Conservation (phyloP, 2,797 vertebrate species). For the Eremophila alpestris region DNA sequence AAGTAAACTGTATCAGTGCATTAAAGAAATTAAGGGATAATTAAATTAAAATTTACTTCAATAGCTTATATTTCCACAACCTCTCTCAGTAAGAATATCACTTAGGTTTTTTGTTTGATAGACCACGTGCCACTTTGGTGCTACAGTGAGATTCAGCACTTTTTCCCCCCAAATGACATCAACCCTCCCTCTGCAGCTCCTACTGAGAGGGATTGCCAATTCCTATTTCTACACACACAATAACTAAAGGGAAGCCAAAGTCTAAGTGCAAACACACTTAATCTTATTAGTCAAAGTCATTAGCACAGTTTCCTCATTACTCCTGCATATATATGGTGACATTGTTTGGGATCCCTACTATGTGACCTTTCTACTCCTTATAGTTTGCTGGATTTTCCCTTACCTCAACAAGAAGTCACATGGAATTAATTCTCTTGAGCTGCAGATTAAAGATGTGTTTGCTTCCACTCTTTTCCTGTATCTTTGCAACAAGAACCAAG, state of each 20-base stretch:
- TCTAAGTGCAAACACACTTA: background rate
- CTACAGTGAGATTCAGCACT: background rate
- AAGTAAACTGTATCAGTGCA: background rate
- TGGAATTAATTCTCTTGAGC: background rate
- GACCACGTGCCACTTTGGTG: background rate
- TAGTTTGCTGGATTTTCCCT: background rate
- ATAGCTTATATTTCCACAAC: background rate
- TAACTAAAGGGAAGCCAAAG: background rate
- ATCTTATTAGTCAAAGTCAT: background rate
- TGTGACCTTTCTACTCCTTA: background rate
- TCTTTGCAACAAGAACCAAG: background rate
- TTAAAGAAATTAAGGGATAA: background rate
- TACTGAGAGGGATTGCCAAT: background rate
- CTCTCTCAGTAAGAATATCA: background rate
- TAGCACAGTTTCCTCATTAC: background rate
- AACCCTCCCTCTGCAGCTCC: background rate
- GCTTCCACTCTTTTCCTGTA: background rate
- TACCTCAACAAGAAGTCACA: background rate
- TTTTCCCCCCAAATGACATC: accelerated
- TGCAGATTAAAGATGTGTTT: background rate
- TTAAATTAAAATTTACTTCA: background rate
- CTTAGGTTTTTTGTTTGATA: background rate
- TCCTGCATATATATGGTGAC: accelerated
- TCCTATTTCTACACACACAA: background rate
- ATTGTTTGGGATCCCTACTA: background rate